phyloP scores from a whole-genome alignment of 2,888 invertebrate genomes.

The Coremacera marginata region DNA sequence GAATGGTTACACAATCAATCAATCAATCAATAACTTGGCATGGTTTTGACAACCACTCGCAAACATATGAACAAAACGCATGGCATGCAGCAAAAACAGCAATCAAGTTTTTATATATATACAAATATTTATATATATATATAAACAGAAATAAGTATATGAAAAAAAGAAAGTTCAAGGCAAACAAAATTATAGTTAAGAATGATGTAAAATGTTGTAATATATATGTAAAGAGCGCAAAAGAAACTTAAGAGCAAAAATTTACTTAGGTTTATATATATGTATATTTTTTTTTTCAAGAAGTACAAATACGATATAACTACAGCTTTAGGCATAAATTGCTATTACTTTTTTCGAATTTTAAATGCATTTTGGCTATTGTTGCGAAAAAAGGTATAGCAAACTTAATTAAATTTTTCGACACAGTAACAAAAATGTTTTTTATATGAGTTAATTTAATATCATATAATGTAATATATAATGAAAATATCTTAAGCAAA shows the following conservation, averaged over 20 bases:
- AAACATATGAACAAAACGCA: slow-evolving; percentile 38
- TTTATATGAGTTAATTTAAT: no score
- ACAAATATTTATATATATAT: neutral
- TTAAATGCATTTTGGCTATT: no score
- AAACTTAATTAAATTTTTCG: no score
- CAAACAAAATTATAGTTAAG: slow-evolving; percentile 22
- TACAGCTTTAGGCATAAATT: no score
- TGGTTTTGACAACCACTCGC: slow-evolving; percentile 40
- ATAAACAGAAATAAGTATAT: slow-evolving; percentile 4
- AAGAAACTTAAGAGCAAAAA: neutral
- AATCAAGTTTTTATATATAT: slow-evolving; percentile 41
- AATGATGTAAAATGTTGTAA: neutral
- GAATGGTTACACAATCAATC: slow-evolving; percentile 37
- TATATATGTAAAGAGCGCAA: neutral
- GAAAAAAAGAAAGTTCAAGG: slow-evolving; percentile 4
- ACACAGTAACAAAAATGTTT: no score
- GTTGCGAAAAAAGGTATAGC: no score
- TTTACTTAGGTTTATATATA: no score
- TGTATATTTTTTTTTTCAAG: no score
- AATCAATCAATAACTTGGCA: slow-evolving; percentile 40
- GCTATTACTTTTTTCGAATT: no score
- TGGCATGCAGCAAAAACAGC: slow-evolving; percentile 48
- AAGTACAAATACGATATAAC: no score
- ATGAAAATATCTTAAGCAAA: no score
- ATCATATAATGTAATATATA: no score